Conservation (phyloP, 2,797 vertebrate genomes). For the Tokudaia tokunoshimensis region DNA sequence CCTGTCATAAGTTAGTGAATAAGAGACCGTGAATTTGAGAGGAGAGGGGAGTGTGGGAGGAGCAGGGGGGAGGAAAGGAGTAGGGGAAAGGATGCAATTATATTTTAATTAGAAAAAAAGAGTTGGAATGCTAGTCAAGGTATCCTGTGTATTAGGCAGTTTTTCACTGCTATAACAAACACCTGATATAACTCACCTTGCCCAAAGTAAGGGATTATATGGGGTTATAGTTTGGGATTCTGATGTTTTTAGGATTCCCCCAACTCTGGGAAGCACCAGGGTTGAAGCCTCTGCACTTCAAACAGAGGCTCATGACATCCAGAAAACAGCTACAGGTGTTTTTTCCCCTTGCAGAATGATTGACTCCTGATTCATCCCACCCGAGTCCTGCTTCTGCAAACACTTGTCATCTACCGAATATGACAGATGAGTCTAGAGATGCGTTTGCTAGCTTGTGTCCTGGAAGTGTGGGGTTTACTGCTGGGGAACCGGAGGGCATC, state of each 20-base stretch:
- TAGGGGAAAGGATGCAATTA: too few species aligned
- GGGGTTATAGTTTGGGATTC: background rate
- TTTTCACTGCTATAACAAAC: background rate
- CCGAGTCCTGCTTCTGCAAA: background rate
- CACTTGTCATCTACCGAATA: rapidly evolving
- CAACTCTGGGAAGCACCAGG: too few species aligned
- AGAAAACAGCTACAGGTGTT: background rate
- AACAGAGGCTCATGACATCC: background rate
- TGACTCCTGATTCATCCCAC: background rate
- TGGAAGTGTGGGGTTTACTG: background rate
- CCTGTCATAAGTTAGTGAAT: background rate
- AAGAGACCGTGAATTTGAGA: background rate
- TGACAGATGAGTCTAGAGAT: background rate
- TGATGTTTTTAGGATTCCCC: background rate
- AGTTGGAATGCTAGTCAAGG: background rate
- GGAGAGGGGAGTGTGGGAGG: background rate
- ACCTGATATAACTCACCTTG: background rate
- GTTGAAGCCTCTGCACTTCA: background rate
- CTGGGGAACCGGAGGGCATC: too few species aligned
- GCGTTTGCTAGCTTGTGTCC: background rate
- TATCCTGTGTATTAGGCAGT: too few species aligned
- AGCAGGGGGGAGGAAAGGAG: background rate
- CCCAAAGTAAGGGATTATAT: too few species aligned
- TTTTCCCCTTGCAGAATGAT: too few species aligned
- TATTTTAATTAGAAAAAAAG: background rate